phyloP scores from a whole-genome alignment of 2,797 vertebrate genomes.

The Chelon labrosus region DNA sequence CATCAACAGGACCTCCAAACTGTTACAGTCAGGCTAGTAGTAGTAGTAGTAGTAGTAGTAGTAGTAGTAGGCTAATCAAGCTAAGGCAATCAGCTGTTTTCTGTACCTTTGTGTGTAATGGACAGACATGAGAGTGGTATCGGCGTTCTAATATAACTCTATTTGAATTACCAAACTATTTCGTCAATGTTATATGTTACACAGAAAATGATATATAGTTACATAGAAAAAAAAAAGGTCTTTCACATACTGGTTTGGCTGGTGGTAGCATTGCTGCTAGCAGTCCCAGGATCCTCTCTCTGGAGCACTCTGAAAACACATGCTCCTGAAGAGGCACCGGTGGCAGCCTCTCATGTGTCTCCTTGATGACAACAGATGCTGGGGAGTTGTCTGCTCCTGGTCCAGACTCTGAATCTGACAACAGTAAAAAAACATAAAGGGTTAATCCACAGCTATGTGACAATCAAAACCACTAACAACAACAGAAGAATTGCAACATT shows the following conservation, averaged over 20 bases:
- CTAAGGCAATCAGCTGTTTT: neutral
- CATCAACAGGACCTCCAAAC: no score
- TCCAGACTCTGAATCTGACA: conserved; percentile 68
- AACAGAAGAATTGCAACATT: neutral
- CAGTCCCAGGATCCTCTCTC: conserved; percentile 96
- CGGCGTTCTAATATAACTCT: neutral
- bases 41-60: no score
- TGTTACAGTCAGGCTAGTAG: no score
- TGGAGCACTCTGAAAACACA: conserved; percentile 96
- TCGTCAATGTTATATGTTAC: neutral
- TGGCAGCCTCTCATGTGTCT: conserved; percentile 82
- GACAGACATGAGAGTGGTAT: no score
- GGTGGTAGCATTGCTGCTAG: conserved; percentile 96
- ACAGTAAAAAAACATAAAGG: neutral
- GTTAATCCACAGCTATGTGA: neutral
- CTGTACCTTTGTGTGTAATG: neutral
- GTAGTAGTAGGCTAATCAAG: neutral
- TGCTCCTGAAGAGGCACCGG: conserved; percentile 90
- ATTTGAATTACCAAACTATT: neutral
- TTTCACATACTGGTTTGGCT: conserved; percentile 86
- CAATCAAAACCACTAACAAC: neutral
- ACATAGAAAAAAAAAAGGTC: no score
- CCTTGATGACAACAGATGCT: conserved; percentile 74
- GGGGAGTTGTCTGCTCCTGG: conserved; percentile 72
- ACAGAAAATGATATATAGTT: no score